phyloP scores from a whole-genome alignment of 2,888 invertebrate species.

The Tipula lateralis region DNA sequence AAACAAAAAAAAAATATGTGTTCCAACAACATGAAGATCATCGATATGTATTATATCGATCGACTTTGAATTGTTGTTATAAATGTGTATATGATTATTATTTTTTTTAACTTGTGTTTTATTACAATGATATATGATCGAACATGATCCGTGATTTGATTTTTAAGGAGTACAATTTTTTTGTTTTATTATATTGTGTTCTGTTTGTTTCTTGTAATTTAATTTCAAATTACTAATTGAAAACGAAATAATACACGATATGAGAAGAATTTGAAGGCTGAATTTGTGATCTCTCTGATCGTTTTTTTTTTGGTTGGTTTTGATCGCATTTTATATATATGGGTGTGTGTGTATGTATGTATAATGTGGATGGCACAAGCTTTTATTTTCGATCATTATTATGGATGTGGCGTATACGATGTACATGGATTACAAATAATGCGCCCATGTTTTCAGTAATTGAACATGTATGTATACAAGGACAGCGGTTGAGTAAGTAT shows the following conservation, averaged over 20 bases:
- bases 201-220: background rate
- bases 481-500: too few species aligned
- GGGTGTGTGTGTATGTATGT: background rate
- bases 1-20: background rate
- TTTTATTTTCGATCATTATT: too few species aligned
- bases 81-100: background rate
- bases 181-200: background rate
- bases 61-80: background rate
- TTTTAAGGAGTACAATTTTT: slow-evolving; percentile 5
- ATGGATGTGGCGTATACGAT: too few species aligned
- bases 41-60: background rate
- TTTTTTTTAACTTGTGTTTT: background rate
- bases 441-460: too few species aligned
- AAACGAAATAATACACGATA: background rate
- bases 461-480: too few species aligned
- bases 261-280: background rate
- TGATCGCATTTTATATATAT: background rate
- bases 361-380: too few species aligned
- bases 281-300: background rate
- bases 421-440: too few species aligned
- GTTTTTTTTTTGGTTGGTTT: background rate
- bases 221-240: slow-evolving; percentile 5
- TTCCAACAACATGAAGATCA: background rate
- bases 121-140: slow-evolving; percentile 24
- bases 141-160: slow-evolving; percentile 19